A percentile compares a stretch with the other conserved stretches of the same genome.
Evolutionary conservation across 2,797 vertebrate species (phyloP).

Genomic region (Eremophila alpestris): DNA sequence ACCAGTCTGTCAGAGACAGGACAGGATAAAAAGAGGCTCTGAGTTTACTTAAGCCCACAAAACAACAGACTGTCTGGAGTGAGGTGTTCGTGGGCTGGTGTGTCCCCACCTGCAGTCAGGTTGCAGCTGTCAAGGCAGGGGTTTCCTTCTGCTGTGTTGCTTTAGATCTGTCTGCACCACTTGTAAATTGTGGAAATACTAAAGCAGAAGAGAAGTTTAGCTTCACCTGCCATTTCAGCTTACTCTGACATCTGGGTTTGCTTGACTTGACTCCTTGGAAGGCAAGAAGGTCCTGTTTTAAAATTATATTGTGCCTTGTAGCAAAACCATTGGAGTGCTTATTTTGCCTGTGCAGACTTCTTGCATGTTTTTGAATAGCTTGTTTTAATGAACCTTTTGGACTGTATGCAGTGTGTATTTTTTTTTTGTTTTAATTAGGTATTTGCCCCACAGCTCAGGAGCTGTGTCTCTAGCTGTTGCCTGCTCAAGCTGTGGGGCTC

Average conservation of each 20-base stretch:
- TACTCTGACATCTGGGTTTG: not conserved
- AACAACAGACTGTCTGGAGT: too few relatives aligned
- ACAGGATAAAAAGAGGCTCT: not conserved
- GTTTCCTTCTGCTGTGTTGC: not conserved
- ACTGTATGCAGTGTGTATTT: not conserved
- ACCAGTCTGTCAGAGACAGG: not conserved
- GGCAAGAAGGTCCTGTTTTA: not conserved
- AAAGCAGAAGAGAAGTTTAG: not conserved
- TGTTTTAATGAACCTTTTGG: not conserved
- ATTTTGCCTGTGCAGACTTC: not conserved
- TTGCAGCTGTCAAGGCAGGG: rapidly evolving
- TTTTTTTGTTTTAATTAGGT: not conserved
- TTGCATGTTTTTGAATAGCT: not conserved
- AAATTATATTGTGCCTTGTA: not conserved
- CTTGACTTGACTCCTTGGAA: not conserved
- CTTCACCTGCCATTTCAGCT: not conserved
- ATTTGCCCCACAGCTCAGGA: rapidly evolving
- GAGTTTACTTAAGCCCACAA: not conserved
- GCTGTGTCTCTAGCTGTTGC: not conserved
- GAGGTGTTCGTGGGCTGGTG: rapidly evolving
- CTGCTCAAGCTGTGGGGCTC: rapidly evolving
- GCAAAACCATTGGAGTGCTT: not conserved
- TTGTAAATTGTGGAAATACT: not conserved
- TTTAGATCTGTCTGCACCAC: not conserved
- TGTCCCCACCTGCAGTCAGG: not conserved